A percentile compares a stretch with the other conserved stretches of the same genome.
phyloP scores from a whole-genome alignment of 2,888 invertebrate species.

The Byasa hedistus region DNA sequence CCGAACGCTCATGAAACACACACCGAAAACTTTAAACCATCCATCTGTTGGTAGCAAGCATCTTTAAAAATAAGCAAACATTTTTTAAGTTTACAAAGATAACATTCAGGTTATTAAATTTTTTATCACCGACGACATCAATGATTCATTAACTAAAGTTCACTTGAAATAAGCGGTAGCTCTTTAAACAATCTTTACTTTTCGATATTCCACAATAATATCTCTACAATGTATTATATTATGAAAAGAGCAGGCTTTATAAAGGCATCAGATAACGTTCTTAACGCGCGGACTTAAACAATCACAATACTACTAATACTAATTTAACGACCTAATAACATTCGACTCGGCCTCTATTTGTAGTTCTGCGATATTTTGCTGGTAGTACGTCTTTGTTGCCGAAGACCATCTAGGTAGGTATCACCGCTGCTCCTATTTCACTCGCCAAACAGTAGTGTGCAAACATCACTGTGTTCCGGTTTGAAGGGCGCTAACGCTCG shows the following conservation, averaged over 20 bases:
- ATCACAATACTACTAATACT: background rate
- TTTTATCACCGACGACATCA: background rate
- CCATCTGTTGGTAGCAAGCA: background rate
- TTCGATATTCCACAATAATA: conserved; percentile 8
- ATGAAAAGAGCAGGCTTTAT: conserved; percentile 1
- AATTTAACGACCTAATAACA: background rate
- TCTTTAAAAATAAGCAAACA: background rate
- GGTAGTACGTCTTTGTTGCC: too few species aligned
- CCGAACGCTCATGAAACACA: background rate
- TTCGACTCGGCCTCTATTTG: too few species aligned
- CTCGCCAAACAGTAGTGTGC: too few species aligned
- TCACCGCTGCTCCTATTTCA: too few species aligned
- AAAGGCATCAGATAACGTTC: conserved; percentile 7
- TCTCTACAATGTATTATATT: background rate
- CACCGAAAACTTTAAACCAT: background rate
- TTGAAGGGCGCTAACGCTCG: too few species aligned
- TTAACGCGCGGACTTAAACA: background rate
- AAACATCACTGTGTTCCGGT: too few species aligned
- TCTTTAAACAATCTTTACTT: conserved; percentile 6
- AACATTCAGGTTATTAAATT: conserved; percentile 3
- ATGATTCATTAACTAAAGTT: conserved; percentile 11
- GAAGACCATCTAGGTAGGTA: too few species aligned
- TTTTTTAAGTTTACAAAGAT: background rate
- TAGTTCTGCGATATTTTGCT: too few species aligned
- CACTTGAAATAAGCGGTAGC: conserved; percentile 7